Evolutionary conservation across 2,797 vertebrate species (phyloP).

Genomic region (Malacoctenus gilli): DNA sequence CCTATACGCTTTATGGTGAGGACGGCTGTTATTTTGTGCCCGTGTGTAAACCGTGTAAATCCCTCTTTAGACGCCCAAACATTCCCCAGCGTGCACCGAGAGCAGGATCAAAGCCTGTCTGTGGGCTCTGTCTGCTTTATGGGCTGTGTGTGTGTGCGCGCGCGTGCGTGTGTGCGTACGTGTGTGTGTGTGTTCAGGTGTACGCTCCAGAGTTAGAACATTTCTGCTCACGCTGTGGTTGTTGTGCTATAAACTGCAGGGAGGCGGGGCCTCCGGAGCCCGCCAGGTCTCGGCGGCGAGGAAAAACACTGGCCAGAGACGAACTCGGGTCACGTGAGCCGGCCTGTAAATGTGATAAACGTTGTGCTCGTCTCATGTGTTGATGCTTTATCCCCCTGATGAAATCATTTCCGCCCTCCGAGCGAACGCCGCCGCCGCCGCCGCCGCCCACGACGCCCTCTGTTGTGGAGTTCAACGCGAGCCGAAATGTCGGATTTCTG

Average conservation of each 20-base stretch:
- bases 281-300: neutral
- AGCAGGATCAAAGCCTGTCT: slow-evolving; percentile 49
- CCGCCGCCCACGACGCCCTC: neutral
- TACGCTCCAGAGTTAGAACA: slow-evolving; percentile 3
- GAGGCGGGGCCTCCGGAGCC: no score
- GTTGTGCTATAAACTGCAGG: neutral
- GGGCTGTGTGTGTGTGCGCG: slow-evolving; percentile 5
- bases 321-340: neutral
- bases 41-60: slow-evolving; percentile 30
- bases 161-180: neutral
- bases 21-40: slow-evolving; percentile 36
- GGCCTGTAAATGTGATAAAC: no score
- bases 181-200: neutral
- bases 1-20: slow-evolving; percentile 12
- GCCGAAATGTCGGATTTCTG: no score
- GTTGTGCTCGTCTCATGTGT: neutral
- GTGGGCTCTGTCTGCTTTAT: slow-evolving; percentile 32
- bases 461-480: no score
- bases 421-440: neutral
- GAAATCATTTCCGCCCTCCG: neutral
- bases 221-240: slow-evolving; percentile 6
- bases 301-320: neutral
- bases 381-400: neutral
- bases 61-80: slow-evolving; percentile 30
- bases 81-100: slow-evolving; percentile 21